phyloP scores from a whole-genome alignment of 30 jellyfish, hydroid and myxozoan genomes.

The Cassiopea andromeda region DNA sequence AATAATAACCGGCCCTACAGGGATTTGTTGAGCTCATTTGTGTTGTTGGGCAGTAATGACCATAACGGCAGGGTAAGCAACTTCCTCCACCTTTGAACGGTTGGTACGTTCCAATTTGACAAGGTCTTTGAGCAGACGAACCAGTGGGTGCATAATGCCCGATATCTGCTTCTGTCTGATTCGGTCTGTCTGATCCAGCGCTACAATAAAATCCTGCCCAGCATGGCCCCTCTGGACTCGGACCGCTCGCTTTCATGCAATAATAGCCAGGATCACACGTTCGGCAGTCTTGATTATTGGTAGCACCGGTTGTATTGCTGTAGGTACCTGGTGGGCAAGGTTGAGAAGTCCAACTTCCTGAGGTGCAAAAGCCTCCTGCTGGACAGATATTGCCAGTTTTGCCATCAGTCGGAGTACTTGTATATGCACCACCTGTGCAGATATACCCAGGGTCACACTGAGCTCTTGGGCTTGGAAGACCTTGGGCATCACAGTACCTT shows the following conservation, averaged over 20 bases:
- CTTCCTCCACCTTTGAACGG: constrained; percentile 84
- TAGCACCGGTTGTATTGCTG: constrained; percentile 98
- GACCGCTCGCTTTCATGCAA: constrained; percentile 98
- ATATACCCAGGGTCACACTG: constrained; percentile 99
- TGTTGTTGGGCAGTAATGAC: constrained; percentile 86
- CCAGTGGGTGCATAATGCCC: constrained; percentile 97
- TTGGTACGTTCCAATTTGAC: constrained; percentile 98
- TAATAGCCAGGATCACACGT: constrained; percentile 98
- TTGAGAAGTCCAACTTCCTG: constrained; percentile 83
- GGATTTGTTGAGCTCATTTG: constrained; percentile 76
- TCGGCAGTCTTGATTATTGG: constrained; percentile 96
- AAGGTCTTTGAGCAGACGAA: constrained; percentile 92
- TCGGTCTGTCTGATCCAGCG: constrained; percentile 89
- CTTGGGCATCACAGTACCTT: constrained; percentile 99
- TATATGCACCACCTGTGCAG: constrained; percentile 96
- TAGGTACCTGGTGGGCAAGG: constrained; percentile 99
- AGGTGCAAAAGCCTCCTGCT: constrained; percentile 97
- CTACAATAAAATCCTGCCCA: constrained; percentile 92
- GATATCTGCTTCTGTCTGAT: constrained; percentile 83
- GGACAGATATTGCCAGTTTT: constrained; percentile 96
- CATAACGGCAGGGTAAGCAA: constrained; percentile 93
- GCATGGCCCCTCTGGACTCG: constrained; percentile 99
- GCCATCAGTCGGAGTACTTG: constrained; percentile 98
- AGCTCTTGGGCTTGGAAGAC: constrained; percentile 97
- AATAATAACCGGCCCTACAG: constrained; percentile 93